These are phyloP conservation scores for Tachystola acroxantha DNA, from an alignment of 2,888 invertebrate species.

Conservation along the genomic window DNA sequence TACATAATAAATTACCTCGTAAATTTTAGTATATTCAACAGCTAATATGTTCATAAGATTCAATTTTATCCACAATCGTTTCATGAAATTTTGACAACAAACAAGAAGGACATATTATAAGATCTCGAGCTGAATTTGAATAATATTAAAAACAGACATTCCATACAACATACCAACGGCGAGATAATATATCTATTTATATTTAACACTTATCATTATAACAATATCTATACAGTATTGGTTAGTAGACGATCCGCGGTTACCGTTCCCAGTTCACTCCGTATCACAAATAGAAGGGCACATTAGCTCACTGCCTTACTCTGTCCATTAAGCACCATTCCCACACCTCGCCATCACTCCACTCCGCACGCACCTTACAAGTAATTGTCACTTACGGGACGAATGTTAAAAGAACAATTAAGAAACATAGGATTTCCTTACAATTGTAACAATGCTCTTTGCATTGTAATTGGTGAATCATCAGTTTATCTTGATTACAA, in stretches of 20 bases:
- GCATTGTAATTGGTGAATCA: too few species aligned
- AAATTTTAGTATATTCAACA: constrained; percentile 36
- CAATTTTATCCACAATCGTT: constrained; percentile 17
- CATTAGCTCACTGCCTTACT: constrained; percentile 34
- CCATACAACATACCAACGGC: constrained; percentile 47
- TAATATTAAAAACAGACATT: constrained; percentile 72
- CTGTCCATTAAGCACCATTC: constrained; percentile 15
- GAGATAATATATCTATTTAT: constrained; percentile 58
- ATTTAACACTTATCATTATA: constrained; percentile 64
- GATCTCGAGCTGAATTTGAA: constrained; percentile 47
- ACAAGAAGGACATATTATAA: constrained; percentile 32
- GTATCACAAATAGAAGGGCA: constrained; percentile 67
- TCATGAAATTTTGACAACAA: constrained; percentile 22
- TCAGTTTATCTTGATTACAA: too few species aligned
- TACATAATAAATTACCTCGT: constrained; percentile 31
- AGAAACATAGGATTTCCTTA: too few species aligned
- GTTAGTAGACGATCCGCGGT: constrained; percentile 45
- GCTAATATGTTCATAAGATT: constrained; percentile 21
- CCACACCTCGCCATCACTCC: constrained; percentile 10
- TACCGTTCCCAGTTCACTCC: constrained; percentile 27
- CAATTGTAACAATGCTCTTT: too few species aligned
- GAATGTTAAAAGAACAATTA: constrained; percentile 6
- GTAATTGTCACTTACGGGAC: constrained; percentile 26
- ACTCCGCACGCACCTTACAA: too few species aligned
- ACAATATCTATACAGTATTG: constrained; percentile 55